These are phyloP conservation scores for Calephelis virginiensis DNA, from an alignment of 1,140 invertebrate species.

Conservation along the genomic window DNA sequence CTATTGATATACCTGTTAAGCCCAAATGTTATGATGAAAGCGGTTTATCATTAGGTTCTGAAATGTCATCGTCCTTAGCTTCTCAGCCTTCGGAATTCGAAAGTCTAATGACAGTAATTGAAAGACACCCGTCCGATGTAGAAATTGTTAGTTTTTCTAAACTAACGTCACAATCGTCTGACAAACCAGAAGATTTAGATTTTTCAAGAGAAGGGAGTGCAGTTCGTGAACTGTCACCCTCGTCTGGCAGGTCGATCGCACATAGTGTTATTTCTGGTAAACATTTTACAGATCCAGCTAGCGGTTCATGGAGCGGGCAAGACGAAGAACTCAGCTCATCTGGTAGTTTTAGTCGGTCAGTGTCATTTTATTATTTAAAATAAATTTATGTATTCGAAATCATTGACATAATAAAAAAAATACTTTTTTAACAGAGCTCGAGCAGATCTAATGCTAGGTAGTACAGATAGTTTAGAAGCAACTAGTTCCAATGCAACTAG, in stretches of 20 bases:
- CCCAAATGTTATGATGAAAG: slow-evolving; percentile 55
- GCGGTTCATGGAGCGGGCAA: slow-evolving; percentile 76
- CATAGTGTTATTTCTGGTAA: slow-evolving; percentile 74
- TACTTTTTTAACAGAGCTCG: slow-evolving; percentile 44
- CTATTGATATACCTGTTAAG: slow-evolving; percentile 64
- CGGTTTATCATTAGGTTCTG: slow-evolving; percentile 67
- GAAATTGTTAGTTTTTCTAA: slow-evolving; percentile 57
- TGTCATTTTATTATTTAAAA: slow-evolving; percentile 7
- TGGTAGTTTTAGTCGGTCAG: slow-evolving; percentile 75
- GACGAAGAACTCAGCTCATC: slow-evolving; percentile 77
- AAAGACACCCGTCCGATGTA: slow-evolving; percentile 54
- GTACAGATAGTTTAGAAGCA: slow-evolving; percentile 83
- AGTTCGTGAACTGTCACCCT: slow-evolving; percentile 74
- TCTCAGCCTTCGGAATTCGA: slow-evolving; percentile 76
- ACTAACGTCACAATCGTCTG: slow-evolving; percentile 57
- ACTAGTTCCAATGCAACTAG: slow-evolving; percentile 88
- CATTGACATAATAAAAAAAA: background rate
- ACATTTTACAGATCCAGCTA: slow-evolving; percentile 78
- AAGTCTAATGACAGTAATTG: slow-evolving; percentile 75
- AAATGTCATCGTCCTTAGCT: slow-evolving; percentile 75
- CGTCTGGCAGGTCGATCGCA: slow-evolving; percentile 73
- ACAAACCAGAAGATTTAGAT: slow-evolving; percentile 68
- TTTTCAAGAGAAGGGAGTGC: slow-evolving; percentile 63
- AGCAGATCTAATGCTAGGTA: slow-evolving; percentile 81
- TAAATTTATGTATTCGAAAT: background rate